Conservation (phyloP, 1,140 invertebrate genomes). For the Drosophila chauvacae region DNA sequence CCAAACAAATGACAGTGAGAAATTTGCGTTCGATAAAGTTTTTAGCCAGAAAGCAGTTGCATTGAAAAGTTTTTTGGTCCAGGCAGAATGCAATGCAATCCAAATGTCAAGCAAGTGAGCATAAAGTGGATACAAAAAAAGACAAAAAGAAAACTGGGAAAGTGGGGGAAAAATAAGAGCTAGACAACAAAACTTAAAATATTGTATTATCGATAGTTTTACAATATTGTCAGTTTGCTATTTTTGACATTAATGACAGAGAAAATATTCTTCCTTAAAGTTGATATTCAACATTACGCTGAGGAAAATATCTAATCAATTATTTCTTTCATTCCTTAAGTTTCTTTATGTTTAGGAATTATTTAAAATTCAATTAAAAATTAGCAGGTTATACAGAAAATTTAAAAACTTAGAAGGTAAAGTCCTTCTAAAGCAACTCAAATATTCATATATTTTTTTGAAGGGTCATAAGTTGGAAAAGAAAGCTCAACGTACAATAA, state of each 20-base stretch:
- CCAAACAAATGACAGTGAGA: conserved; percentile 66
- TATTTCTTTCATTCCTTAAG: too few relatives aligned
- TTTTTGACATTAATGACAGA: conserved; percentile 76
- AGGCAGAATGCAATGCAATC: conserved; percentile 46
- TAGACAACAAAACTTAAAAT: conserved; percentile 40
- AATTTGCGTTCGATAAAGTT: conserved; percentile 56
- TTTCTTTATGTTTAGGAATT: too few relatives aligned
- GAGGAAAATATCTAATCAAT: neutral
- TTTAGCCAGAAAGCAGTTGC: conserved; percentile 7
- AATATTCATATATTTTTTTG: too few relatives aligned
- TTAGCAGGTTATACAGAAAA: too few relatives aligned
- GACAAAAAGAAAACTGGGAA: neutral
- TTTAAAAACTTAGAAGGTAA: too few relatives aligned
- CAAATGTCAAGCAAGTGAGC: conserved; percentile 37
- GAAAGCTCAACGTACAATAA: too few relatives aligned
- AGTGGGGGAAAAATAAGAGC: conserved; percentile 5
- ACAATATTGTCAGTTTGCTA: conserved; percentile 73
- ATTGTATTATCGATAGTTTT: conserved; percentile 70
- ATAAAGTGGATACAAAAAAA: conserved; percentile 1
- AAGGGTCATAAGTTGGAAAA: too few relatives aligned
- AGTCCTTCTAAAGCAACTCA: too few relatives aligned
- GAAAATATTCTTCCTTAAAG: conserved; percentile 38
- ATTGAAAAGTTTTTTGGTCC: conserved; percentile 31
- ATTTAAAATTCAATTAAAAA: too few relatives aligned
- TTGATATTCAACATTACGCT: conserved; percentile 33